Percentiles rank a stretch among this genome's conserved stretches.
Conservation (phyloP, 2,113 vertebrate genomes). For the Zapus hudsonius region DNA sequence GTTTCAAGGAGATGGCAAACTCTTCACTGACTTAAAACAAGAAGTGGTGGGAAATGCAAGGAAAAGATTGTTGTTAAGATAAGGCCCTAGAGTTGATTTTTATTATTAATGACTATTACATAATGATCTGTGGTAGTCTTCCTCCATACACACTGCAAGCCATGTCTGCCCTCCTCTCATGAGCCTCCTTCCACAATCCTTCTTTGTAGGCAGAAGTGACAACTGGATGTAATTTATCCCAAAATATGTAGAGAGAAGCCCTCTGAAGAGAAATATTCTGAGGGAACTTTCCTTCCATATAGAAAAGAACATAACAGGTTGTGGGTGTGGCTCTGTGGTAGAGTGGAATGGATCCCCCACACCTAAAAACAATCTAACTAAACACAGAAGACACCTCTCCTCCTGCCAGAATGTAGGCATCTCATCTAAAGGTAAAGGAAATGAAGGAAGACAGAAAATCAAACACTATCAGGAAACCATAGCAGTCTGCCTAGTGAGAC, state of each 20-base stretch:
- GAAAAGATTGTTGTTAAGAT: not conserved
- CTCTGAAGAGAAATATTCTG: not conserved
- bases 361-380: not conserved
- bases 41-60: not conserved
- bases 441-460: not conserved
- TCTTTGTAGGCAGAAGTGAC: not conserved
- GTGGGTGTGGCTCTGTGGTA: no score
- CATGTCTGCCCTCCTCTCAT: not conserved
- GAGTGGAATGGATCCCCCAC: no score
- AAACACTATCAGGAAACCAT: no score
- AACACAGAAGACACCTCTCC: not conserved
- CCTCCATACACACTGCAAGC: accelerated
- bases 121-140: not conserved
- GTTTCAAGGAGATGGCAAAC: not conserved
- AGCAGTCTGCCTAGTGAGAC: not conserved
- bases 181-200: not conserved
- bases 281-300: not conserved
- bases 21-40: not conserved
- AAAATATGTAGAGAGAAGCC: not conserved
- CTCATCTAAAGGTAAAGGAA: not conserved
- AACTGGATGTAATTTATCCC: not conserved
- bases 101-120: not conserved
- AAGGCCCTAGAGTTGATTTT: not conserved
- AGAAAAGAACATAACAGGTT: not conserved
- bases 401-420: not conserved